A percentile compares a stretch with the other conserved stretches of the same genome.
Evolutionary conservation across 2,888 invertebrate species (phyloP).

Genomic region (Acleris cristana): DNA sequence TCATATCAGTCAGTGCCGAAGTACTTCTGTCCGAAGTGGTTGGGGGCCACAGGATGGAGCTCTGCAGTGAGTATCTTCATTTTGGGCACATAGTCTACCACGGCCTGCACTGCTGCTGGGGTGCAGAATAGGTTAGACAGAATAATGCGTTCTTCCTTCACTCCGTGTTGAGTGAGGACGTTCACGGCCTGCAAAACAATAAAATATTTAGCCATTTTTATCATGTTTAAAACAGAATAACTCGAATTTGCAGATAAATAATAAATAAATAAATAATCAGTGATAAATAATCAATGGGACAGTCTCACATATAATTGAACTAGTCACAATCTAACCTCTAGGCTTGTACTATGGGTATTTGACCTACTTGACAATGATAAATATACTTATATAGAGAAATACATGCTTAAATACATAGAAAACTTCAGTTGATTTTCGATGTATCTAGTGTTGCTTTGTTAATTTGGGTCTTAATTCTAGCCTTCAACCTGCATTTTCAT

Average conservation of each 20-base stretch:
- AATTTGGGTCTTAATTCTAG: background rate
- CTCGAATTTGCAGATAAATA: background rate
- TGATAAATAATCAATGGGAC: too few species aligned
- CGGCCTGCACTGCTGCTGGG: slow-evolving; percentile 93
- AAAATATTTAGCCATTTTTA: background rate
- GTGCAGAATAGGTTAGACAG: slow-evolving; percentile 99
- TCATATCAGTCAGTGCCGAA: slow-evolving; percentile 96
- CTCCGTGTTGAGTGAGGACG: slow-evolving; percentile 96
- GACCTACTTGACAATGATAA: too few species aligned
- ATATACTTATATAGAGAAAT: too few species aligned
- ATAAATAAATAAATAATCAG: too few species aligned
- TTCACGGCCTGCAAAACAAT: slow-evolving; percentile 91
- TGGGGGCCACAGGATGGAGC: slow-evolving; percentile 96
- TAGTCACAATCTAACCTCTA: too few species aligned
- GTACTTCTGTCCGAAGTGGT: slow-evolving; percentile 99
- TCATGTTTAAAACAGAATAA: background rate
- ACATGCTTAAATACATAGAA: too few species aligned
- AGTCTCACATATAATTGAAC: too few species aligned
- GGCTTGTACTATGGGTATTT: too few species aligned
- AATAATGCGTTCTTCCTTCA: slow-evolving; percentile 96
- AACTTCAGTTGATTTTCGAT: background rate
- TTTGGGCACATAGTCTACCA: slow-evolving; percentile 92
- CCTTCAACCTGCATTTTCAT: too few species aligned
- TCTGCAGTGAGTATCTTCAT: slow-evolving; percentile 98
- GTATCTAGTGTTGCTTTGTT: background rate